phyloP scores from a whole-genome alignment of 2,888 invertebrate species.

The Geophilus truncorum region DNA sequence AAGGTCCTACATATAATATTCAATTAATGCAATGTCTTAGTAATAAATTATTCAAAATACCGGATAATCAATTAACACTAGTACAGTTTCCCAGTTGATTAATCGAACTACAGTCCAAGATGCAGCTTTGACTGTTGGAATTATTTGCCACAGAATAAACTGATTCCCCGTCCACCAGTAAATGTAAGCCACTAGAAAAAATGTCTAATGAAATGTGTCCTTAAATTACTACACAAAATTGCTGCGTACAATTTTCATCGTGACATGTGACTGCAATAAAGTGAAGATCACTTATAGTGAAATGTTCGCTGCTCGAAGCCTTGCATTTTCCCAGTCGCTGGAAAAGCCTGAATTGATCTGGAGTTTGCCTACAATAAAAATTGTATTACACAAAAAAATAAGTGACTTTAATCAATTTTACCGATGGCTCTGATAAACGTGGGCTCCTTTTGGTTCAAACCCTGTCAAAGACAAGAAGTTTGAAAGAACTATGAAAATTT shows the following conservation, averaged over 20 bases:
- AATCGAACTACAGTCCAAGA: background rate
- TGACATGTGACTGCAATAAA: slow-evolving; percentile 7
- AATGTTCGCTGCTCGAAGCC: background rate
- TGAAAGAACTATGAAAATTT: background rate
- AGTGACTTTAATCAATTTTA: background rate
- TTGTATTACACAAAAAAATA: background rate
- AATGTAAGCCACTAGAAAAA: background rate
- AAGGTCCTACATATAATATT: background rate
- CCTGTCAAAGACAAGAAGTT: background rate
- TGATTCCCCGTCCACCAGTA: slow-evolving; percentile 13
- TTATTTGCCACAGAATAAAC: slow-evolving; percentile 4
- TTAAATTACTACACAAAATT: background rate
- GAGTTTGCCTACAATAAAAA: background rate
- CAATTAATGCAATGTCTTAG: background rate
- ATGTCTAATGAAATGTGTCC: background rate
- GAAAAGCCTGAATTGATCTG: background rate
- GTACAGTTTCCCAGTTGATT: background rate
- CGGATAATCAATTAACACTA: slow-evolving; percentile 10
- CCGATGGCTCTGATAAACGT: background rate
- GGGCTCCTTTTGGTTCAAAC: background rate
- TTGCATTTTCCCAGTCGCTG: background rate
- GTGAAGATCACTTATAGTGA: slow-evolving; percentile 22
- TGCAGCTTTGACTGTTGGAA: background rate
- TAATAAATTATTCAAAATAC: background rate
- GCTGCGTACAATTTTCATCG: background rate